Percentiles rank a stretch among this genome's conserved stretches.
Conservation (phyloP, 2,888 invertebrate species). For the Plebejus melissa region DNA sequence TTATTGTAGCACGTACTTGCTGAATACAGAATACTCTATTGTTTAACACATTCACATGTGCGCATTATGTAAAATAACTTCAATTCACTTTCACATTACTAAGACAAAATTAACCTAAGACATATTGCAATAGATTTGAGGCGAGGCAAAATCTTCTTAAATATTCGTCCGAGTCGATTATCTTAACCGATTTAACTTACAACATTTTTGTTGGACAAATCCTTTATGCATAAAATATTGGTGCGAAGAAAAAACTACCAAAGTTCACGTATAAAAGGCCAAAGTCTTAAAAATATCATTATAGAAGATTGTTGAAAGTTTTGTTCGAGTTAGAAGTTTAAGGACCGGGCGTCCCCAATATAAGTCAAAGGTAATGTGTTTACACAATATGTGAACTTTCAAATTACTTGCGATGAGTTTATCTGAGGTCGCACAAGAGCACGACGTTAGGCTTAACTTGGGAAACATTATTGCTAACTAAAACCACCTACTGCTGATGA, state of each 20-base stretch:
- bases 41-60: not conserved
- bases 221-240: conserved; percentile 4
- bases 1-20: too few relatives aligned
- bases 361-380: conserved; percentile 21
- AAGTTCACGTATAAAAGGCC: conserved; percentile 19
- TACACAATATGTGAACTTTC: conserved; percentile 24
- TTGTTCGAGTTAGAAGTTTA: conserved; percentile 22
- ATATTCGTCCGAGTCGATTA: not conserved
- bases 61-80: conserved; percentile 3
- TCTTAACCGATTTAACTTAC: not conserved
- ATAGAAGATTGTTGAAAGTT: conserved; percentile 22
- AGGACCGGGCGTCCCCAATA: conserved; percentile 19
- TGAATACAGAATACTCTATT: not conserved
- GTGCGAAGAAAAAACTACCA: not conserved
- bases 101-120: not conserved
- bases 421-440: not conserved
- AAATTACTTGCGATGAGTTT: conserved; percentile 19
- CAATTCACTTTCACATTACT: not conserved
- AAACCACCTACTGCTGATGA: not conserved
- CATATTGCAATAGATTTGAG: not conserved
- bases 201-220: not conserved
- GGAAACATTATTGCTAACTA: not conserved
- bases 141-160: not conserved
- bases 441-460: not conserved
- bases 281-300: conserved; percentile 24